Evolutionary conservation across 2,113 vertebrate species (phyloP).

Genomic region (Nothobranchius kuhntae): DNA sequence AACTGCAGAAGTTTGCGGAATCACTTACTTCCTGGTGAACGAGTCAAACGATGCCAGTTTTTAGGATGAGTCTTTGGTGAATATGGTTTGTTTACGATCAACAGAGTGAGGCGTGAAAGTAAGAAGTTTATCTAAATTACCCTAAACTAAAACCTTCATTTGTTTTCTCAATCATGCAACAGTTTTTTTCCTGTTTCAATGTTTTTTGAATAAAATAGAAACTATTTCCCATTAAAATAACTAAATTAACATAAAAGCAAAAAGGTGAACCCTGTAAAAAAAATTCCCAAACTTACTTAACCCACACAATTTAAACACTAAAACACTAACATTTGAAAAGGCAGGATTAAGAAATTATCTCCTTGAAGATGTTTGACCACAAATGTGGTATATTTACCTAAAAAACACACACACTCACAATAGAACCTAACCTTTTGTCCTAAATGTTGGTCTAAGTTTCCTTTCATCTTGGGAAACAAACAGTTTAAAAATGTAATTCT

Average conservation of each 20-base stretch:
- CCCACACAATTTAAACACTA: constrained; percentile 79
- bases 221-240: constrained; percentile 59
- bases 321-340: constrained; percentile 85
- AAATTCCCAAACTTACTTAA: constrained; percentile 33
- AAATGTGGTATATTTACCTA: constrained; percentile 81
- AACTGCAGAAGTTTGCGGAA: constrained; percentile 91
- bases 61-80: constrained; percentile 96
- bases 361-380: constrained; percentile 86
- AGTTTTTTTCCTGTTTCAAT: constrained; percentile 79
- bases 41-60: constrained; percentile 82
- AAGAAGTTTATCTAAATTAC: constrained; percentile 78
- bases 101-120: constrained; percentile 83
- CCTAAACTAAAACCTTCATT: constrained; percentile 83
- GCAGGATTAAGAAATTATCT: constrained; percentile 89
- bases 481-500: constrained; percentile 29
- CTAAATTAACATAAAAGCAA: constrained; percentile 64
- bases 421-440: constrained; percentile 83
- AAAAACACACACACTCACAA: constrained; percentile 87
- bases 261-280: neutral
- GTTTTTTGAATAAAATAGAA: too few relatives aligned
- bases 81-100: constrained; percentile 86
- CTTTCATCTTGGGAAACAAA: constrained; percentile 69
- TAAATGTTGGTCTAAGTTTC: constrained; percentile 42
- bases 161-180: constrained; percentile 82
- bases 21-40: constrained; percentile 86